A percentile compares a stretch with the other conserved stretches of the same genome.
phyloP scores from a whole-genome alignment of 2,797 vertebrate species.

The Chaenodraco wilsoni region DNA sequence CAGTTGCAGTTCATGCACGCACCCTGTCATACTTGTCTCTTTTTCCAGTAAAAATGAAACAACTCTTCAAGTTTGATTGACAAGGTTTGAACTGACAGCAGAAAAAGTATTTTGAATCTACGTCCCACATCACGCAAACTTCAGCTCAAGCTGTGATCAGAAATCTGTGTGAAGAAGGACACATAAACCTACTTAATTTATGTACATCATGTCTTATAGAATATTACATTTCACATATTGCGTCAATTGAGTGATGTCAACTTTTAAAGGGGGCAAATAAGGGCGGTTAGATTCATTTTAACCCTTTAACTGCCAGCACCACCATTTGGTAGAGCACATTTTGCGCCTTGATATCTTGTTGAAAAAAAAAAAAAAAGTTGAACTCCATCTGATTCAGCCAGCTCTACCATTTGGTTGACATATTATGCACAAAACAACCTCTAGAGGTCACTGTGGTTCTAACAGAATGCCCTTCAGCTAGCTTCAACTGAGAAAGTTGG shows the following conservation, averaged over 20 bases:
- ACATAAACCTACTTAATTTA: not conserved
- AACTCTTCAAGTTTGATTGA: conserved; percentile 9
- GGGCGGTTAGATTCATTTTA: conserved; percentile 33
- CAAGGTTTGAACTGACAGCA: conserved; percentile 19
- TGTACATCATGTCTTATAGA: conserved; percentile 48
- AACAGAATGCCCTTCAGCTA: too few relatives aligned
- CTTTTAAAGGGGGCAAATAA: conserved; percentile 33
- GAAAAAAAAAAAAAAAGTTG: too few relatives aligned
- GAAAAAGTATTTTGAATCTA: conserved; percentile 19
- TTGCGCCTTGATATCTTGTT: too few relatives aligned
- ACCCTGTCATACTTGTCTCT: conserved; percentile 1
- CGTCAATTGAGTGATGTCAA: conserved; percentile 31
- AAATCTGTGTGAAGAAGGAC: conserved; percentile 15
- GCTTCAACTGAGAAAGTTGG: too few relatives aligned
- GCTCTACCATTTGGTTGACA: too few relatives aligned
- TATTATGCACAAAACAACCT: too few relatives aligned
- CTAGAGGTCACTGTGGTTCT: too few relatives aligned
- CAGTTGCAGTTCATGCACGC: conserved; percentile 9
- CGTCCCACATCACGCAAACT: not conserved
- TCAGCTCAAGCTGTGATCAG: not conserved
- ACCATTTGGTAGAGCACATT: too few relatives aligned
- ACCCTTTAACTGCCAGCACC: too few relatives aligned
- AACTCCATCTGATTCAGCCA: too few relatives aligned
- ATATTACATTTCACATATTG: conserved; percentile 57
- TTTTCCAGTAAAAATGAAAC: conserved; percentile 37